Evolutionary conservation across 2,113 vertebrate genomes (phyloP).

Genomic region (Monarcha castaneiventris): DNA sequence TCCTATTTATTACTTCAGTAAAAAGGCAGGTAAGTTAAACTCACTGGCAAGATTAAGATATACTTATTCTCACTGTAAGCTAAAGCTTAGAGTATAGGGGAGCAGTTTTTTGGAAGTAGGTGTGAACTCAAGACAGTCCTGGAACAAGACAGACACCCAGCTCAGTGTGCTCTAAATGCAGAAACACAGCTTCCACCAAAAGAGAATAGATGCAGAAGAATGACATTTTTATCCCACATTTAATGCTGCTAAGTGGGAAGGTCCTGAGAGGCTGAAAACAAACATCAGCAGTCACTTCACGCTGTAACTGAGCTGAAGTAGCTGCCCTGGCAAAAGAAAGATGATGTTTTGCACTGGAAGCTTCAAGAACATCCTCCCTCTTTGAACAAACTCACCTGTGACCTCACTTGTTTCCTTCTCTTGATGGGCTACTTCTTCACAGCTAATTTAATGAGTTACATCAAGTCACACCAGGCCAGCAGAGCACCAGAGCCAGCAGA

Average conservation of each 20-base stretch:
- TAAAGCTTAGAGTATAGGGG: not conserved
- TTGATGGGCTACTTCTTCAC: not conserved
- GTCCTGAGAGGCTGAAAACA: not conserved
- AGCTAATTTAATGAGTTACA: not conserved
- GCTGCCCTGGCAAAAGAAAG: not conserved
- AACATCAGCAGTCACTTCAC: not conserved
- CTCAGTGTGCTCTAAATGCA: not conserved
- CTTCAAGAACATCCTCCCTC: not conserved
- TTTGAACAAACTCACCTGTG: not conserved
- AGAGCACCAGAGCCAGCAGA: not conserved
- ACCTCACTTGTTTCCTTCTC: not conserved
- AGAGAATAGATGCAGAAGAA: not conserved
- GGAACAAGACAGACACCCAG: not conserved
- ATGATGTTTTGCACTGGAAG: fast-evolving
- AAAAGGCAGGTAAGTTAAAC: not conserved
- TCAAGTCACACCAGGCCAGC: not conserved
- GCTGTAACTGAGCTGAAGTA: not conserved
- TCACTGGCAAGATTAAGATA: not conserved
- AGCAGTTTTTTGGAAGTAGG: not conserved
- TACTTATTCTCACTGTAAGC: not conserved
- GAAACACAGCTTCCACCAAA: not conserved
- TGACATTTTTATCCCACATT: not conserved
- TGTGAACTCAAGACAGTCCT: not conserved
- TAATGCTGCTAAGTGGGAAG: not conserved
- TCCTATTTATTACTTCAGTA: not conserved